These are phyloP conservation scores for Elachura formosa DNA, from an alignment of 2,113 vertebrate species.

Conservation along the genomic window DNA sequence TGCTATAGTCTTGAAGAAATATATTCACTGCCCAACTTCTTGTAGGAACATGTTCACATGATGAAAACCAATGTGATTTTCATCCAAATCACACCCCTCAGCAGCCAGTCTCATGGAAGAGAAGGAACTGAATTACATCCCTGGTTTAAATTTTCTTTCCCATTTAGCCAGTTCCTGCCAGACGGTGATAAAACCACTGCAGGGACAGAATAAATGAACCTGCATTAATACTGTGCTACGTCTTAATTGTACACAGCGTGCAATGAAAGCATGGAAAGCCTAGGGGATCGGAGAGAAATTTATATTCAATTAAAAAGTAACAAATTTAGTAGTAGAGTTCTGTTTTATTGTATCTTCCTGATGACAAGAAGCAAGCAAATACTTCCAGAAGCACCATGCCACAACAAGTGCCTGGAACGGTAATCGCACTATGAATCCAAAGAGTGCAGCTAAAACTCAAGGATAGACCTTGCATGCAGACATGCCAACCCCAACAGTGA, in stretches of 20 bases:
- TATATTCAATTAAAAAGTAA: background rate
- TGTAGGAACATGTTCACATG: background rate
- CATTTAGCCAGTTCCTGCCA: background rate
- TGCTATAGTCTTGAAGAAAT: background rate
- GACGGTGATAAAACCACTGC: background rate
- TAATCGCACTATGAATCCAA: conserved; percentile 36
- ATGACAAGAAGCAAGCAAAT: conserved; percentile 18
- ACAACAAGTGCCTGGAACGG: background rate
- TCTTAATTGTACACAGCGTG: background rate
- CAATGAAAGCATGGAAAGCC: background rate
- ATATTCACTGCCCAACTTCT: background rate
- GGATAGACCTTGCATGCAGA: background rate
- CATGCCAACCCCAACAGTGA: background rate
- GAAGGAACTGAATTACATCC: background rate
- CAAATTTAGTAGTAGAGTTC: background rate
- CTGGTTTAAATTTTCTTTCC: background rate
- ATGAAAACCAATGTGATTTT: background rate
- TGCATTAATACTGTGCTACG: background rate
- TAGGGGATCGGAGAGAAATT: background rate
- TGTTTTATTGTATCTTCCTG: background rate
- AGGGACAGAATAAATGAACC: background rate
- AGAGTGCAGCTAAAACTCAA: conserved; percentile 2
- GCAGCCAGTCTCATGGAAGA: background rate
- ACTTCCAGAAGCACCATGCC: conserved; percentile 18
- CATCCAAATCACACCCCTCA: background rate